Conservation (phyloP, 1,140 invertebrate genomes). For the Trissolcus basalis region DNA sequence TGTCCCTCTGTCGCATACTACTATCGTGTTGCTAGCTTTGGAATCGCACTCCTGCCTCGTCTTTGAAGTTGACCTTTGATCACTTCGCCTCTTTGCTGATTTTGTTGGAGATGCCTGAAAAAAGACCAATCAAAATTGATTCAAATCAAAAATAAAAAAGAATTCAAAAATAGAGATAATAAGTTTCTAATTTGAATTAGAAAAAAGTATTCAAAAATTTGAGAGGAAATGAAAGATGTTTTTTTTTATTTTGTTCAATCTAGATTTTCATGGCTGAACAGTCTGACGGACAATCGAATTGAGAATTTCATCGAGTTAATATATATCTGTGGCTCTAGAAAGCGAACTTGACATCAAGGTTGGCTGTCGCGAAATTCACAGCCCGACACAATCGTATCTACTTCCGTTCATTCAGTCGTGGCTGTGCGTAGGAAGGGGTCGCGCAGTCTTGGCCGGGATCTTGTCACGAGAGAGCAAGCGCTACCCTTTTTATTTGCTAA, state of each 20-base stretch:
- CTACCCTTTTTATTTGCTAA: not conserved
- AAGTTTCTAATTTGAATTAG: no score
- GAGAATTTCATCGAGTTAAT: conserved; percentile 15
- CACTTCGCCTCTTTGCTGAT: conserved; percentile 12
- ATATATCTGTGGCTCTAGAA: conserved; percentile 21
- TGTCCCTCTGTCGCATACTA: conserved; percentile 45
- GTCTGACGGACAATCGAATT: conserved; percentile 8
- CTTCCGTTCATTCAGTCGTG: conserved; percentile 48
- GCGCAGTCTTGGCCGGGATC: conserved; percentile 31
- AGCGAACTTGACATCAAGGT: conserved; percentile 45
- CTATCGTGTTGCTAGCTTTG: conserved; percentile 9
- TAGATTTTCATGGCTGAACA: not conserved
- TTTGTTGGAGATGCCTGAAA: conserved; percentile 23
- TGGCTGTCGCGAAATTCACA: conserved; percentile 21
- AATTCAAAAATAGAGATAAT: no score
- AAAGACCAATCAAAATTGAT: conserved; percentile 5
- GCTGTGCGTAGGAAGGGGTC: conserved; percentile 35
- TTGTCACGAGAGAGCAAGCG: conserved; percentile 16
- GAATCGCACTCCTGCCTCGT: conserved; percentile 13
- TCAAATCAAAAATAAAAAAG: no score
- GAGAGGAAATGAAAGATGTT: no score
- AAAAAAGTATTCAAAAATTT: no score
- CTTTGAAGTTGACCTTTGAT: conserved; percentile 22
- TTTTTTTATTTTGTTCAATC: no score
- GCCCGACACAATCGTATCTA: conserved; percentile 25